A percentile compares a stretch with the other conserved stretches of the same genome.
Conservation (phyloP, 1,140 invertebrate species). For the Drosophila mojavensis region DNA sequence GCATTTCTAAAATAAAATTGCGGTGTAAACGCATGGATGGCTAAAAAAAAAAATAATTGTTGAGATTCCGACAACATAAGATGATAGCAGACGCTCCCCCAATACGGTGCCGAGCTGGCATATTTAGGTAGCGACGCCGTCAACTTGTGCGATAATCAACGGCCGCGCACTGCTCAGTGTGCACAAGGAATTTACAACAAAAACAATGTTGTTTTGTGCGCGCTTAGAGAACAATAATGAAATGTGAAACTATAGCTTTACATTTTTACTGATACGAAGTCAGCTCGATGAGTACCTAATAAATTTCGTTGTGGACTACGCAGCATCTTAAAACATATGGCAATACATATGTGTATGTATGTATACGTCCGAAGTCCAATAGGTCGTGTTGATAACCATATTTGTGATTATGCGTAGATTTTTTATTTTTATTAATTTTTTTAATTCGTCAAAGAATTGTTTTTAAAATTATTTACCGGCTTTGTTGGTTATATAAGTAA, state of each 20-base stretch:
- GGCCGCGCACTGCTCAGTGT: constrained; percentile 61
- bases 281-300: not conserved
- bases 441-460: constrained; percentile 12
- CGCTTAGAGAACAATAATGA: constrained; percentile 33
- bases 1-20: constrained; percentile 4
- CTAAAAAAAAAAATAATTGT: constrained; percentile 41
- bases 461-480: constrained; percentile 27
- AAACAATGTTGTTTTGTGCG: constrained; percentile 62
- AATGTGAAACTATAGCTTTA: constrained; percentile 33
- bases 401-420: constrained; percentile 40
- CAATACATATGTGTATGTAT: constrained; percentile 36
- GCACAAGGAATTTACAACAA: constrained; percentile 74
- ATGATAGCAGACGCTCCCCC: constrained; percentile 76
- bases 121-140: constrained; percentile 77
- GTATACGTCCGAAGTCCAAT: constrained; percentile 52
- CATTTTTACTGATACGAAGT: constrained; percentile 17
- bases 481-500: constrained; percentile 7
- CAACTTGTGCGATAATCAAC: constrained; percentile 49
- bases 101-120: constrained; percentile 78
- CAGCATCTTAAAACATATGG: constrained; percentile 54
- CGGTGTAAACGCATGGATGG: not conserved
- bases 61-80: constrained; percentile 60
- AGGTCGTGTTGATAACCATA: constrained; percentile 50
- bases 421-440: constrained; percentile 9
- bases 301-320: constrained; percentile 21